Conservation (phyloP, 92 coral and sea anemone species). For the Zoanthus gigantus region DNA sequence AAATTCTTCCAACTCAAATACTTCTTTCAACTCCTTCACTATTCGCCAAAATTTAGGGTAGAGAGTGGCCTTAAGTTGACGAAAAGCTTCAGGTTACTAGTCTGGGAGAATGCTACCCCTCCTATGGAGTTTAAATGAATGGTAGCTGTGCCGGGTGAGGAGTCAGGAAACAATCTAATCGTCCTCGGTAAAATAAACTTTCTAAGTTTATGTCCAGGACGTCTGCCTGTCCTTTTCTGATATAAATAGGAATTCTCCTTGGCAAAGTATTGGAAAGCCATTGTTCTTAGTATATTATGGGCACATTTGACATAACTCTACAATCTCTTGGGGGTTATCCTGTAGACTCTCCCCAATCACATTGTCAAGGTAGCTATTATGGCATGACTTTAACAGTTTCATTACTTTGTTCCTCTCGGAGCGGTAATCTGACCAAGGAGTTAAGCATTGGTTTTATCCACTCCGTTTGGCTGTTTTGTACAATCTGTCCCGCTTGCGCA, state of each 20-base stretch:
- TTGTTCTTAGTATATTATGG: slow-evolving; percentile 1
- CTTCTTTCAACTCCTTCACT: no score
- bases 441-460: slow-evolving; percentile 1
- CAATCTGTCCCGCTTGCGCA: slow-evolving; percentile 22
- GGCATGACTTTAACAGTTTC: not conserved
- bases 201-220: not conserved
- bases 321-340: slow-evolving; percentile 7
- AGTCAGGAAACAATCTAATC: not conserved
- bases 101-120: not conserved
- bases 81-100: not conserved
- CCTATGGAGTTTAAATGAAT: not conserved
- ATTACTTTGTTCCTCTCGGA: slow-evolving; percentile 21
- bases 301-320: slow-evolving; percentile 19
- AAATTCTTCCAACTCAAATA: no score
- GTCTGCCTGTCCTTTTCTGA: slow-evolving; percentile 6
- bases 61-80: no score
- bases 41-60: no score
- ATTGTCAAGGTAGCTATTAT: slow-evolving; percentile 2
- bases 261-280: not conserved
- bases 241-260: slow-evolving; percentile 5
- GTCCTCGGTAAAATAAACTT: not conserved
- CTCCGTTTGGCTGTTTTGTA: slow-evolving; percentile 26
- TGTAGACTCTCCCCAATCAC: slow-evolving; percentile 4
- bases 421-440: not conserved
- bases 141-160: not conserved